Evolutionary conservation across 2,888 invertebrate species (phyloP).

Genomic region (Oligia latruncula): DNA sequence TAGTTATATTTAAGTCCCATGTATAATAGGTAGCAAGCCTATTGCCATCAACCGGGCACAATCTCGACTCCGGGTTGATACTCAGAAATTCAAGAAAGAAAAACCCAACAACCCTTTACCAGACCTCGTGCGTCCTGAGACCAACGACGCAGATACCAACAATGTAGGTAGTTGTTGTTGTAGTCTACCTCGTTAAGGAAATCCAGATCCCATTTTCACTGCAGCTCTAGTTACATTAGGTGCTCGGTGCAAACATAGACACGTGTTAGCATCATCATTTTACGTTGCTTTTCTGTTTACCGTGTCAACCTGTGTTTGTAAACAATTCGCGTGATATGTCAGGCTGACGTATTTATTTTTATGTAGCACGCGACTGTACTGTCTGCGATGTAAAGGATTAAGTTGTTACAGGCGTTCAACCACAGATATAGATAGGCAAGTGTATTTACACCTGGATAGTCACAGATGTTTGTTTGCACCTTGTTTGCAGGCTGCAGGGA

Average conservation of each 20-base stretch:
- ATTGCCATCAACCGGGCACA: background rate
- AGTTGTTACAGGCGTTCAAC: background rate
- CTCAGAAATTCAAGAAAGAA: background rate
- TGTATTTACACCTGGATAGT: conserved; percentile 8
- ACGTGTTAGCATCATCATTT: conserved; percentile 57
- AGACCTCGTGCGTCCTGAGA: background rate
- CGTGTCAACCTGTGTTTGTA: conserved; percentile 57
- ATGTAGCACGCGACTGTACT: conserved; percentile 24
- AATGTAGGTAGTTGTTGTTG: too few relatives aligned
- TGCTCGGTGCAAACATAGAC: conserved; percentile 41
- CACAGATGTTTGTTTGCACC: background rate
- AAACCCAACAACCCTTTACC: background rate
- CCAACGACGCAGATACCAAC: background rate
- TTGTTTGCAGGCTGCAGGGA: background rate
- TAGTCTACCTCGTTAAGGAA: background rate
- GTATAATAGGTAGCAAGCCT: background rate
- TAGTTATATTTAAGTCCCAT: background rate
- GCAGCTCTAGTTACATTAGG: background rate
- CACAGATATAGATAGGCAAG: too few relatives aligned
- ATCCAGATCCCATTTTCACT: background rate
- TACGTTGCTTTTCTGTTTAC: conserved; percentile 45
- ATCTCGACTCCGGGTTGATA: background rate
- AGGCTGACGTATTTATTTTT: conserved; percentile 19
- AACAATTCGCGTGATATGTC: conserved; percentile 51
- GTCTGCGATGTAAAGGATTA: background rate